These are phyloP conservation scores for Eupithecia dodoneata DNA, from an alignment of 2,888 invertebrate genomes.

Conservation along the genomic window DNA sequence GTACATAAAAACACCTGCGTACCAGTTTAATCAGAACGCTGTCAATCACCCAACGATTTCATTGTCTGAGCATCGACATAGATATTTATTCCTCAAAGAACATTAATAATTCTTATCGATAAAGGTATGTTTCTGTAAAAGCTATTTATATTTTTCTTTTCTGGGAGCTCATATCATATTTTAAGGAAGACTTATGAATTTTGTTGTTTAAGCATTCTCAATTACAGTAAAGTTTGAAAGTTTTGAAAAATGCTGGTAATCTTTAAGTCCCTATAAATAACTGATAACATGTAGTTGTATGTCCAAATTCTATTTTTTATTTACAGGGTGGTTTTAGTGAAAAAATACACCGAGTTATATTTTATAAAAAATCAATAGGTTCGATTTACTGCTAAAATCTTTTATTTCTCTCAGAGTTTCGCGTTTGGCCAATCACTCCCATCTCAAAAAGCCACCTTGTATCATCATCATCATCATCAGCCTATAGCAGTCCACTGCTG, in stretches of 20 bases:
- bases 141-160: conserved; percentile 1
- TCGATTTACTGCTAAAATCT: too few relatives aligned
- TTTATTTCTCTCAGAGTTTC: too few relatives aligned
- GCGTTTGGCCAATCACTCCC: too few relatives aligned
- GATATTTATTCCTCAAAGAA: not conserved
- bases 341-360: too few relatives aligned
- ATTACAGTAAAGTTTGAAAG: not conserved
- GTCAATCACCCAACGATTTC: not conserved
- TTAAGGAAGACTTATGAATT: not conserved
- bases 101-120: not conserved
- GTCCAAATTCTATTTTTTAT: not conserved
- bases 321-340: not conserved
- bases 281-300: not conserved
- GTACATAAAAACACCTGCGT: not conserved
- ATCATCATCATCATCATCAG: too few relatives aligned
- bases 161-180: not conserved
- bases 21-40: not conserved
- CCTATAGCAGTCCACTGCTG: too few relatives aligned
- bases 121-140: not conserved
- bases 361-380: too few relatives aligned
- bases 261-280: not conserved
- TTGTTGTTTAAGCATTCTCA: not conserved
- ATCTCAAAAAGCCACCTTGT: too few relatives aligned
- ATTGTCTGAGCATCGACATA: not conserved
- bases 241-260: not conserved